phyloP scores from a whole-genome alignment of 2,888 invertebrate genomes.

The Diogma glabrata region DNA sequence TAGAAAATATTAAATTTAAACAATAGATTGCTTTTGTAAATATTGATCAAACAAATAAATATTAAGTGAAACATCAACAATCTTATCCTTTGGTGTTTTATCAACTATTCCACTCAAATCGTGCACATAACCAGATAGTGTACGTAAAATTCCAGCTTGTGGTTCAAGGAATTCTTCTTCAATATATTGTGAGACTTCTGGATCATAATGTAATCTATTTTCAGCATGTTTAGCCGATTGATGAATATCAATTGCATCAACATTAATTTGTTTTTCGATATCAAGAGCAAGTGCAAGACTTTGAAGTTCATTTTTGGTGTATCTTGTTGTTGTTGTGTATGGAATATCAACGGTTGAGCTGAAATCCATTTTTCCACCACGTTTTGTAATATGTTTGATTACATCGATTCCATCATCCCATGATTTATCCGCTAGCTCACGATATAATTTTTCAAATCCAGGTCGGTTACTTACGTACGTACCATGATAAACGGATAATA shows the following conservation, averaged over 20 bases:
- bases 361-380: constrained; percentile 54
- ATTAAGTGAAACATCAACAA: constrained; percentile 53
- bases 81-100: constrained; percentile 44
- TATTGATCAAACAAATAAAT: constrained; percentile 65
- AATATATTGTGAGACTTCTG: constrained; percentile 61
- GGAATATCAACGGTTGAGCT: too few relatives aligned
- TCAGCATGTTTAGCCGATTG: too few relatives aligned
- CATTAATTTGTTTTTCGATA: constrained; percentile 58
- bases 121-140: constrained; percentile 58
- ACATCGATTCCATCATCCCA: constrained; percentile 63
- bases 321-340: too few relatives aligned
- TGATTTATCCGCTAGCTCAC: constrained; percentile 57
- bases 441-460: constrained; percentile 65
- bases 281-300: constrained; percentile 65
- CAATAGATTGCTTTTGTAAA: too few relatives aligned
- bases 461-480: constrained; percentile 63
- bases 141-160: constrained; percentile 54
- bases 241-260: too few relatives aligned
- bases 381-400: constrained; percentile 64
- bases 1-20: too few relatives aligned
- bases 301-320: constrained; percentile 48
- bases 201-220: constrained; percentile 48
- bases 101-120: too few relatives aligned
- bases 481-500: constrained; percentile 63
- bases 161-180: constrained; percentile 64